phyloP scores from a whole-genome alignment of 2,113 vertebrate genomes.

The Erythrocercus mccallii region DNA sequence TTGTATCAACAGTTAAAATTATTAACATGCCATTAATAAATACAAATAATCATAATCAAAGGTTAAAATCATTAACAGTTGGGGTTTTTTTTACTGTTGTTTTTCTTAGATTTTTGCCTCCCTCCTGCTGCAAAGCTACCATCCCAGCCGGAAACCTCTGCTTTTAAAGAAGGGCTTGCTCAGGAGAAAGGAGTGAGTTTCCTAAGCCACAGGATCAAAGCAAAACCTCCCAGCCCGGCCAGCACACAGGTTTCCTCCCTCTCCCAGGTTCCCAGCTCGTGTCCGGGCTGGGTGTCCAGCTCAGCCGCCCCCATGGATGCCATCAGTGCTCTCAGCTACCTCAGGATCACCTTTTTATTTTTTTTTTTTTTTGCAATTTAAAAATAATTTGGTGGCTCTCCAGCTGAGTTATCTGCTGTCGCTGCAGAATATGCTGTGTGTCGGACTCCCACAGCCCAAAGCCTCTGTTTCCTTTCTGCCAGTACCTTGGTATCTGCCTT shows the following conservation, averaged over 20 bases:
- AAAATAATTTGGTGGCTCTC: conserved; percentile 53
- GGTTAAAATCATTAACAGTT: conserved; percentile 19
- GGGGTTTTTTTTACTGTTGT: neutral
- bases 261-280: conserved; percentile 54
- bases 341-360: neutral
- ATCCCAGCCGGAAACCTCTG: conserved; percentile 27
- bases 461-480: conserved; percentile 79
- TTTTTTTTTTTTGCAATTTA: neutral
- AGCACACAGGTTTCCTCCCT: conserved; percentile 74
- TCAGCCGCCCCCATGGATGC: neutral
- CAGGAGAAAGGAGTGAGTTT: conserved; percentile 65
- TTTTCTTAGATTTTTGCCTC: neutral
- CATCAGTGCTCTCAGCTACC: neutral
- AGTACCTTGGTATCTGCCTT: conserved; percentile 88
- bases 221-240: conserved; percentile 57
- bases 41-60: neutral
- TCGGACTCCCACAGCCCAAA: conserved; percentile 74
- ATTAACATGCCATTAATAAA: neutral
- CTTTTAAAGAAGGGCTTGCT: conserved; percentile 66
- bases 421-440: conserved; percentile 56
- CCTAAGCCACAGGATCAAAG: conserved; percentile 73
- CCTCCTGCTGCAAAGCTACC: neutral
- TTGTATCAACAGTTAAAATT: conserved; percentile 7
- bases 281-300: conserved; percentile 43
- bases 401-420: conserved; percentile 65